A percentile compares a stretch with the other conserved stretches of the same genome.
Conservation (phyloP, 2,797 vertebrate genomes). For the Kryptolebias ocellatus region DNA sequence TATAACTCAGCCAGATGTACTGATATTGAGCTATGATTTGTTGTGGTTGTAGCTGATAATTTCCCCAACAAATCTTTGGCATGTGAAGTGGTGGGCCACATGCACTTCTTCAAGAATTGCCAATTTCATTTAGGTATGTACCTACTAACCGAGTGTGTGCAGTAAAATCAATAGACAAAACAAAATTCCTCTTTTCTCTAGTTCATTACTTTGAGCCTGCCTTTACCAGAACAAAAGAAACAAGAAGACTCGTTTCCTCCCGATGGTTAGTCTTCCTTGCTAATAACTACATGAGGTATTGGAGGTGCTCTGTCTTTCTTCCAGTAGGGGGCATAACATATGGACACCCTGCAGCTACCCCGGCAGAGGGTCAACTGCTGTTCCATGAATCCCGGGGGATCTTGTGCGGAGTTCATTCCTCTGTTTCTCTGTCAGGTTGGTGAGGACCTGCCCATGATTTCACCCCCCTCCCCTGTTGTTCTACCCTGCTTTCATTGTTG, state of each 20-base stretch:
- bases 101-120: no score
- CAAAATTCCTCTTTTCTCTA: background rate
- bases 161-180: no score
- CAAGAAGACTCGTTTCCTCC: conserved; percentile 18
- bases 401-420: conserved; percentile 19
- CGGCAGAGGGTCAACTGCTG: conserved; percentile 49
- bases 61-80: no score
- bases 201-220: conserved; percentile 37
- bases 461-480: conserved; percentile 64
- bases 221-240: conserved; percentile 29
- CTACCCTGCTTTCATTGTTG: conserved; percentile 45
- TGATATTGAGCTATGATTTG: no score
- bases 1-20: no score
- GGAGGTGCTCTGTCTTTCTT: conserved; percentile 31
- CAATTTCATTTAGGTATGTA: no score
- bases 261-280: conserved; percentile 1
- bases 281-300: conserved; percentile 31
- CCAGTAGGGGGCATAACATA: conserved; percentile 45
- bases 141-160: no score
- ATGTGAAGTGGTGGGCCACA: no score
- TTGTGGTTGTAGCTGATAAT: no score
- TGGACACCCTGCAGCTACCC: conserved; percentile 46
- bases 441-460: conserved; percentile 59
- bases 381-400: conserved; percentile 54
- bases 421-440: conserved; percentile 35